Evolutionary conservation across 2,888 invertebrate species (phyloP), one percentile per base, ranked within the genome.

Genomic region (Drosophila anomalata): DNA sequence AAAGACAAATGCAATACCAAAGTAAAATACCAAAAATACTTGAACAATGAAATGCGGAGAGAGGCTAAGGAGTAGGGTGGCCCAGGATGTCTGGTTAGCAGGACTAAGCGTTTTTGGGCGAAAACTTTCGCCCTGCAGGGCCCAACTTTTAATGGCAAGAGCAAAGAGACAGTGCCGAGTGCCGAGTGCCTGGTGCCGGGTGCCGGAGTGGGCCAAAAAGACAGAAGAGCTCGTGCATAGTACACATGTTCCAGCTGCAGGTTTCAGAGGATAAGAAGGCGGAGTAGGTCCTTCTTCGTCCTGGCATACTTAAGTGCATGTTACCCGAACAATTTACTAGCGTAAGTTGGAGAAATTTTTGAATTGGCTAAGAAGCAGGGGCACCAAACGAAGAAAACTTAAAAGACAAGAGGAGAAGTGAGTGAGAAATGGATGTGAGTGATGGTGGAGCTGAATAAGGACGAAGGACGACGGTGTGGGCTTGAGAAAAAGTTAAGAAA

Each of bases 271-370:
- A 17, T 17, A 17, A 17, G 17, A 52, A 31, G 52, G 12, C 0
- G 17, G 29, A 12, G 44, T 17, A 2, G 12, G n/a, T 11, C 11
- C 4, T 20, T 8, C 41, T 24, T 53, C 12, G 31, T 48, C 41
- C 63, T 62, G 62, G 52, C 58, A 73, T 66, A 81, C 82, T 87
- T 87, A 82, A 83, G 83, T 83, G 88, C 88, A 89, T 83, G 89
- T 83, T 89, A 88, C 79, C 89, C 88, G 79, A 88, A 88, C 87
- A 83, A 87, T 83, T 83, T 85, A 82, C 70, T 85, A 74, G 82
- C 88, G 86, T 78, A 87, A 83, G 87, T 88, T 83, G 71, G 57
- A 17, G 63, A 86, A 87, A 68, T 83, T 87, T 83, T 87, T 83
- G 84, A 83, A 83, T 87, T 87, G 87, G 85, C 85, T 85, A 54